A percentile compares a stretch with the other conserved stretches of the same genome.
Evolutionary conservation across 2,113 vertebrate genomes (phyloP).

Genomic region (Galemys pyrenaicus): DNA sequence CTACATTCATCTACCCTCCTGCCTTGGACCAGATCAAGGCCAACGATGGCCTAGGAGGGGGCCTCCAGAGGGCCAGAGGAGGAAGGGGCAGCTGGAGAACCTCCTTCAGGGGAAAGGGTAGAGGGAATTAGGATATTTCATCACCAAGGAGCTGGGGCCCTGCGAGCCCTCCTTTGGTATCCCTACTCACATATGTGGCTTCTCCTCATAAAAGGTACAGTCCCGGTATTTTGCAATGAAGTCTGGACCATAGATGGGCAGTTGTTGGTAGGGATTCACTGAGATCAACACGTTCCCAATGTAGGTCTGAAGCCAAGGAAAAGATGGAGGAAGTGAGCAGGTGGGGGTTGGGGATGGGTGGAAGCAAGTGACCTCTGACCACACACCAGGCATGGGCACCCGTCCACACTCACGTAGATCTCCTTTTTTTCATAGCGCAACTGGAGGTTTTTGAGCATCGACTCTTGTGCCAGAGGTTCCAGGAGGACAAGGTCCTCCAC

Average conservation of each 20-base stretch:
- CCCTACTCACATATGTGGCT: slow-evolving; percentile 88
- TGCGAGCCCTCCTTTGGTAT: not conserved
- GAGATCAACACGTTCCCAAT: slow-evolving; percentile 89
- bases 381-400: not conserved
- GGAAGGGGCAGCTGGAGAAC: not conserved
- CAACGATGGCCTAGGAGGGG: not conserved
- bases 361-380: not conserved
- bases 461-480: slow-evolving; percentile 84
- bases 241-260: slow-evolving; percentile 86
- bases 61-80: not conserved
- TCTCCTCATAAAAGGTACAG: slow-evolving; percentile 85
- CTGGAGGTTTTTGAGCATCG: slow-evolving; percentile 85
- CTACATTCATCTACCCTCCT: not conserved
- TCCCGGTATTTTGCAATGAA: slow-evolving; percentile 84
- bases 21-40: not conserved
- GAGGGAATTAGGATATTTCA: not conserved
- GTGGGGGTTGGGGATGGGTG: not conserved
- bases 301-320: slow-evolving; percentile 83
- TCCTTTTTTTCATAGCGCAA: slow-evolving; percentile 82
- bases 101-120: not conserved
- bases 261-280: slow-evolving; percentile 85
- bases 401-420: slow-evolving; percentile 84
- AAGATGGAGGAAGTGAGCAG: not conserved
- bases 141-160: not conserved
- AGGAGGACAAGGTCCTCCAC: slow-evolving; percentile 87